Base-by-base conservation (phyloP, 2,888 invertebrate species). In the Galerucella calmariensis region DNA sequence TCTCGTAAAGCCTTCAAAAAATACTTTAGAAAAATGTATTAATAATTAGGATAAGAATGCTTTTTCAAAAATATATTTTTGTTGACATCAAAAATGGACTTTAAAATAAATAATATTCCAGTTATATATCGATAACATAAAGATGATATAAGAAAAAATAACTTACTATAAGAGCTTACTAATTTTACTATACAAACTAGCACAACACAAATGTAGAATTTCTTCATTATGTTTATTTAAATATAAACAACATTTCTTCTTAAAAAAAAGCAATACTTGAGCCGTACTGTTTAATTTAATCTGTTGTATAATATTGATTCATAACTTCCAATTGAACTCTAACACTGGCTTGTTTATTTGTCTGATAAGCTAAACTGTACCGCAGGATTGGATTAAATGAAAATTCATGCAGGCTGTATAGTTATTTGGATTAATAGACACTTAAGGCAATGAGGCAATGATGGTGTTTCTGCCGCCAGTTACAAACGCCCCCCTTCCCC, bases 241-340 rank as follows among this genome's bases (percentile, higher is more conserved):
- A 20, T 56, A 12, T 14, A 48, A 46, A 46, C 10, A 46, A 2
- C 3, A 46, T 46, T 46, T 11, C 0, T 46, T 4, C 8, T 10
- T n/a, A n/a, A 46, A 46, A 12, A 46, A 10, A 10, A 12, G 11
- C 0, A n/a, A 9, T 8, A n/a, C 1, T 56, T 20, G 0, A 56
- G n/a, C 2, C 53, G 11, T 14, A 12, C 12, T 14, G 3, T 2
- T 51, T 14, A 51, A 56, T 56, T 56, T n/a, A 56, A 20, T 56
- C 56, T 8, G 51, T 51, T 51, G n/a, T 16, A 16, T 56, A 16
- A 56, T 56, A 56, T 56, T 16, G 20, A 16, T 9, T 20, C 16
- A 56, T 56, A 56, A 56, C 20, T 56, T 10, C 11, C 56, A 56
- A 56, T 56, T 56, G 56, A 56, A 56, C 56, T 56, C 2, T 56